Conservation (phyloP, 2,113 vertebrate genomes). For the Haemorhous mexicanus region DNA sequence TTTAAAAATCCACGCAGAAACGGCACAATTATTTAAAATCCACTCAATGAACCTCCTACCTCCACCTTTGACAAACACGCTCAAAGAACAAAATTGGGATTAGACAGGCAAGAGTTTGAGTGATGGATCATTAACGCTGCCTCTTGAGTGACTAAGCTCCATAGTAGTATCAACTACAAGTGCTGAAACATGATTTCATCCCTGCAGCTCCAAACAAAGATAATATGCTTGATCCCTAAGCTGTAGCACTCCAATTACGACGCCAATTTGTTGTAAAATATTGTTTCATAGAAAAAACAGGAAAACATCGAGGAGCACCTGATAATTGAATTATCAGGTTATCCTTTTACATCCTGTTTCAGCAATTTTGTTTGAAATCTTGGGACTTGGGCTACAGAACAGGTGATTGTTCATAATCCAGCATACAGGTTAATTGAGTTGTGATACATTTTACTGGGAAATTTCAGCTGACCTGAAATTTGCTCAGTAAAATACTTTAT, state of each 20-base stretch:
- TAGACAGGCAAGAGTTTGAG: not conserved
- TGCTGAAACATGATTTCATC: constrained; percentile 11
- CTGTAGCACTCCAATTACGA: not conserved
- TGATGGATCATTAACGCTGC: not conserved
- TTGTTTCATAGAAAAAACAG: not conserved
- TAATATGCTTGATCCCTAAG: not conserved
- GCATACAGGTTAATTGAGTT: not conserved
- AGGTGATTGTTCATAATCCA: not conserved
- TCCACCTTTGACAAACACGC: not conserved
- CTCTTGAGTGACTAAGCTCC: constrained; percentile 41
- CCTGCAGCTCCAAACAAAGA: constrained; percentile 10
- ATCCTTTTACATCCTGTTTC: not conserved
- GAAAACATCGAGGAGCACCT: not conserved
- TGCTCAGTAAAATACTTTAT: not conserved
- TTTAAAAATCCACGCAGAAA: not conserved
- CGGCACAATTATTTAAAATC: not conserved
- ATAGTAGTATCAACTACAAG: constrained; percentile 9
- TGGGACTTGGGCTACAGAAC: not conserved
- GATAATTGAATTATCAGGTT: not conserved
- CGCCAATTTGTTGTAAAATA: not conserved
- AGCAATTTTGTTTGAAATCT: not conserved
- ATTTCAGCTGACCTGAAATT: constrained; percentile 4
- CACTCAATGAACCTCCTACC: constrained; percentile 45
- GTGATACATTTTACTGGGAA: not conserved
- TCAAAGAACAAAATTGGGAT: constrained; percentile 5